Conservation (phyloP, 2,797 vertebrate species). For the Manis javanica region DNA sequence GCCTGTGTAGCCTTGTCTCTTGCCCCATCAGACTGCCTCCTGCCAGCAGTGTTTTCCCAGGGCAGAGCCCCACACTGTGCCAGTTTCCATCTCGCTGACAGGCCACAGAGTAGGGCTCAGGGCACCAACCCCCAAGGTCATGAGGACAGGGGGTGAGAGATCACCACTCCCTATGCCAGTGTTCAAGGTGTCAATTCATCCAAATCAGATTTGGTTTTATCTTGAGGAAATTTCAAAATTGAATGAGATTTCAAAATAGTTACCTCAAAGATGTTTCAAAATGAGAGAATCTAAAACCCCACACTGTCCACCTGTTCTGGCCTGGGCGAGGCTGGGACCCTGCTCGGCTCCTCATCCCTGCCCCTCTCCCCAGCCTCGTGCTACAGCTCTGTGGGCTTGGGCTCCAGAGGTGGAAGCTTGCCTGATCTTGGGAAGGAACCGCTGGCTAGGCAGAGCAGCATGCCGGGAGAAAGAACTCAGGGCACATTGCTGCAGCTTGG, state of each 20-base stretch:
- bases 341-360: background rate
- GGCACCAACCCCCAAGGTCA: conserved; percentile 24
- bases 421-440: background rate
- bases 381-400: conserved; percentile 34
- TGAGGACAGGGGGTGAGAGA: background rate
- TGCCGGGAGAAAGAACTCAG: background rate
- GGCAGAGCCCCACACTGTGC: background rate
- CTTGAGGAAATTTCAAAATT: conserved; percentile 68
- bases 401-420: background rate
- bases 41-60: background rate
- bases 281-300: conserved; percentile 15
- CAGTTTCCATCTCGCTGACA: background rate
- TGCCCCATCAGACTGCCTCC: background rate
- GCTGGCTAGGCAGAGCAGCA: background rate
- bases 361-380: background rate
- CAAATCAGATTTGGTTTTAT: conserved; percentile 64
- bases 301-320: background rate
- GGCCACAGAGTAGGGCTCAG: background rate
- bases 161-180: conserved; percentile 30
- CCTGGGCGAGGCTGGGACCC: background rate
- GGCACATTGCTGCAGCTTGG: background rate
- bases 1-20: background rate
- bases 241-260: conserved; percentile 68
- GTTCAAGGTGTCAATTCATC: conserved; percentile 57
- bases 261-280: conserved; percentile 74